These are phyloP conservation scores for Mystacornis crossleyi DNA, from an alignment of 2,113 vertebrate genomes.

Conservation along the genomic window DNA sequence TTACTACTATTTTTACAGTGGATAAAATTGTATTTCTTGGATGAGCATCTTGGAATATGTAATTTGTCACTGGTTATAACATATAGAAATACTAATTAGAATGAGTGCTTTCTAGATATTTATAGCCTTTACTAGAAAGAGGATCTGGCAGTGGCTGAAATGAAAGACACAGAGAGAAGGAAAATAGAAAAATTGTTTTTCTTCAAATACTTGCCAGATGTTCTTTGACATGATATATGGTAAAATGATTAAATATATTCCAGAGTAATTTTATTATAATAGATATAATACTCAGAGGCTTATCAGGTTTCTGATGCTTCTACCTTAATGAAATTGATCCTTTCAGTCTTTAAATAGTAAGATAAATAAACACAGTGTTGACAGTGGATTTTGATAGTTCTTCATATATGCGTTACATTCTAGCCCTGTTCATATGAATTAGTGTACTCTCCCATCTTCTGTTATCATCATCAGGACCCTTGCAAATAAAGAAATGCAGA, in stretches of 20 bases:
- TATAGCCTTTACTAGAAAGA: slow-evolving; percentile 43
- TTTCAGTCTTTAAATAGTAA: neutral
- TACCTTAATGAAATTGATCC: neutral
- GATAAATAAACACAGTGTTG: neutral
- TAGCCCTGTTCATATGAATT: neutral
- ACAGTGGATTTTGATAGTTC: neutral
- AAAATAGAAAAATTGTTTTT: neutral
- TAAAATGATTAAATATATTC: neutral
- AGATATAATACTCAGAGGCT: neutral
- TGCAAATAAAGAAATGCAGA: neutral
- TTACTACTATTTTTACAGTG: neutral
- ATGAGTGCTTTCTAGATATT: slow-evolving; percentile 39
- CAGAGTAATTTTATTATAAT: neutral
- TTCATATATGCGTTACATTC: neutral
- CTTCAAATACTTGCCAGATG: neutral
- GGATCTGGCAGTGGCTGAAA: neutral
- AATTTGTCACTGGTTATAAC: slow-evolving; percentile 5
- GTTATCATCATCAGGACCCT: neutral
- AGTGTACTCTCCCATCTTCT: neutral
- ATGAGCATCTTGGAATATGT: neutral
- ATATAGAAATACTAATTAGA: slow-evolving; percentile 9
- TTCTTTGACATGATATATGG: neutral
- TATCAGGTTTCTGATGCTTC: neutral
- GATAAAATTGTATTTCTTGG: neutral
- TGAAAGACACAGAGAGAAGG: neutral